These are phyloP conservation scores for Cliona cf. orientalis DNA, from an alignment of 37 sponge, comb jelly and placozoan genomes.

Conservation along the genomic window DNA sequence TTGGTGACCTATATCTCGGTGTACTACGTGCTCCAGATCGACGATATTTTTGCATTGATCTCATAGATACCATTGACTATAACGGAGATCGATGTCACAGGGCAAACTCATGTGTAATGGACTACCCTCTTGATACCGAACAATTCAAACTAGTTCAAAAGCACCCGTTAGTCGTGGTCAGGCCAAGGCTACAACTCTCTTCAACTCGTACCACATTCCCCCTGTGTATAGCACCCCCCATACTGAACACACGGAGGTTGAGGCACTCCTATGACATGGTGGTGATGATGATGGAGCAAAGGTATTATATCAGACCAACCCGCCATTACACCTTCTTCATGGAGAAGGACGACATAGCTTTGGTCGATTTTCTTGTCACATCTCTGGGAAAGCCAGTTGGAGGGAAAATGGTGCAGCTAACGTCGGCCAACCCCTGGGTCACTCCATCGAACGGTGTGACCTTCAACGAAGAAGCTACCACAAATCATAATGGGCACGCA, in stretches of 20 bases:
- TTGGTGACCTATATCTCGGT: slow-evolving; percentile 20
- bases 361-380: slow-evolving; percentile 6
- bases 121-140: not conserved
- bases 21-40: not conserved
- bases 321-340: slow-evolving; percentile 16
- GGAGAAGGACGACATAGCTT: not conserved
- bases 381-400: slow-evolving; percentile 10
- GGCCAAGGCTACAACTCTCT: no score
- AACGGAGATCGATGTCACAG: not conserved
- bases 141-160: not conserved
- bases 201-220: no score
- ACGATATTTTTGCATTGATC: slow-evolving; percentile 1
- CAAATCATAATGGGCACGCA: slow-evolving; percentile 16
- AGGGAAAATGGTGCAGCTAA: no score
- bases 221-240: no score
- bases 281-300: slow-evolving; percentile 33
- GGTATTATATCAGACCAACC: slow-evolving; percentile 23
- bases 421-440: no score
- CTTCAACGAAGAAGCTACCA: not conserved
- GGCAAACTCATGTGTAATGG: slow-evolving; percentile 3
- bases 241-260: no score
- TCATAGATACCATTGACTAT: slow-evolving; percentile 8
- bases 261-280: not conserved
- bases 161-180: slow-evolving; percentile 9
- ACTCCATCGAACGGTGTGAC: not conserved